A percentile compares a stretch with the other conserved stretches of the same genome.
These are phyloP conservation scores for Dipodomys spectabilis DNA, from an alignment of 2,113 vertebrate genomes.

Conservation along the genomic window DNA sequence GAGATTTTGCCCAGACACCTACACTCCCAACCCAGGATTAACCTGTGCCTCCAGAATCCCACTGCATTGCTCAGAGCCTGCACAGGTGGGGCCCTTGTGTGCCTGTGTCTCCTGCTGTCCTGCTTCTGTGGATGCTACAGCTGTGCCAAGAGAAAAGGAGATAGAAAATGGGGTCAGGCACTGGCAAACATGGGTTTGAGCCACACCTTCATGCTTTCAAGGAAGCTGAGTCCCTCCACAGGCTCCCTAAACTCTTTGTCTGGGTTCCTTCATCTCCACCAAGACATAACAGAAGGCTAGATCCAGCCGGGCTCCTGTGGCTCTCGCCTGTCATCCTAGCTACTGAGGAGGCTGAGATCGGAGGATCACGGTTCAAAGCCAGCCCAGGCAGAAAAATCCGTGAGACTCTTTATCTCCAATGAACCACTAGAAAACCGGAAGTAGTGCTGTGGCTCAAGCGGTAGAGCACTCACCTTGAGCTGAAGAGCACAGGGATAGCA, in stretches of 20 bases:
- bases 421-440: no score
- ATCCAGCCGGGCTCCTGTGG: no score
- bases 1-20: background rate
- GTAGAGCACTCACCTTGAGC: no score
- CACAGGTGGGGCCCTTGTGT: accelerated
- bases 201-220: background rate
- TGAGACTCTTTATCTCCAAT: no score
- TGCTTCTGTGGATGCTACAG: accelerated
- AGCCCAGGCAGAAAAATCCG: no score
- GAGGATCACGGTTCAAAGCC: no score
- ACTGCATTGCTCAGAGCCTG: accelerated
- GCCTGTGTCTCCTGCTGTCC: background rate
- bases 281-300: background rate
- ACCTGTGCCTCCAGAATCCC: background rate
- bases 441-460: no score
- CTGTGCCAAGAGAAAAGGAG: background rate
- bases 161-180: background rate
- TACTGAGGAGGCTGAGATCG: no score
- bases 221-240: background rate
- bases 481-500: no score
- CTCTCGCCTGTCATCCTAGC: background rate
- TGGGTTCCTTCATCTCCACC: background rate
- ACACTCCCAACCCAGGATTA: background rate
- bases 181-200: background rate
- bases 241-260: background rate